A percentile compares a stretch with the other conserved stretches of the same genome.
Conservation (phyloP, 2,888 invertebrate species). For the Acutogordius australiensis region DNA sequence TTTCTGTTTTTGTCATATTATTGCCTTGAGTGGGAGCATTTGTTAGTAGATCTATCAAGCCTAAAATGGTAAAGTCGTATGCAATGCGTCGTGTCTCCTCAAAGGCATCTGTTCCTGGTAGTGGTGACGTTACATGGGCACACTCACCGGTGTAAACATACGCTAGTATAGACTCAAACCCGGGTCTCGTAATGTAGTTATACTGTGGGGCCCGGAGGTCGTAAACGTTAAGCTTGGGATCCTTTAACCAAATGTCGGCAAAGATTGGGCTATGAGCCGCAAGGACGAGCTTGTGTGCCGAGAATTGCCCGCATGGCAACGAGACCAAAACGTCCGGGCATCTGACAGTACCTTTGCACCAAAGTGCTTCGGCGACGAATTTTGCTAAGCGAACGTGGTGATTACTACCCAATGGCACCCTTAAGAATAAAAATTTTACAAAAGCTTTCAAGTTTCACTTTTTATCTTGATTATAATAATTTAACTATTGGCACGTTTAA, state of each 20-base stretch:
- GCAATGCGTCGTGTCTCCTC: too few species aligned
- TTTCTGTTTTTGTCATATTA: too few species aligned
- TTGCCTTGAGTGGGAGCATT: too few species aligned
- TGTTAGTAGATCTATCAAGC: too few species aligned
- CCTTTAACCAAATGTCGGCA: background rate
- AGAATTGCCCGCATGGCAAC: background rate
- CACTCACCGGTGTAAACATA: background rate
- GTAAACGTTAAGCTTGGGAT: background rate
- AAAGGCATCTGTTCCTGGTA: too few species aligned
- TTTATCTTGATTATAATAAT: too few species aligned
- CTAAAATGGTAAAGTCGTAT: too few species aligned
- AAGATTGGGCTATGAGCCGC: background rate
- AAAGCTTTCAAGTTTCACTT: too few species aligned
- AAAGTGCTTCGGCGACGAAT: background rate
- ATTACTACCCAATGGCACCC: too few species aligned
- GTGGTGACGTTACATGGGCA: too few species aligned
- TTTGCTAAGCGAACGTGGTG: background rate
- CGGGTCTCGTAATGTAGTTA: background rate
- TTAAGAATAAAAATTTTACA: too few species aligned
- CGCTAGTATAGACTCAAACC: background rate
- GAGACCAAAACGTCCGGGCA: background rate
- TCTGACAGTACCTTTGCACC: background rate
- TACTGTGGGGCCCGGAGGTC: background rate
- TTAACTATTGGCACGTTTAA: too few species aligned
- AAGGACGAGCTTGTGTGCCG: background rate